Evolutionary conservation across 2,113 vertebrate species (phyloP).

Genomic region (Lates calcarifer): DNA sequence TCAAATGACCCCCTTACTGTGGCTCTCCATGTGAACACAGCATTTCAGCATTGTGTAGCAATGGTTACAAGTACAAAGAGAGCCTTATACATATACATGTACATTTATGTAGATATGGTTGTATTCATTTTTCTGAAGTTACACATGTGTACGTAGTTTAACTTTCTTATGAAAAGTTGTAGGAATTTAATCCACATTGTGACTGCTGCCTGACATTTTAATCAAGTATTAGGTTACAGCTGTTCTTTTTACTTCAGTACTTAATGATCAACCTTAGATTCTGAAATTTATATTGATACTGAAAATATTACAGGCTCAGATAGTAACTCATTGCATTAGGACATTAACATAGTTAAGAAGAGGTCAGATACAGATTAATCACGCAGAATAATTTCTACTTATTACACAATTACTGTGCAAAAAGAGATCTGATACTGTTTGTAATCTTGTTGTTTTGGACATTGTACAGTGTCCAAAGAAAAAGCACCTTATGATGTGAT

Average conservation of each 20-base stretch:
- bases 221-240: background rate
- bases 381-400: background rate
- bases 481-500: slow-evolving; percentile 65
- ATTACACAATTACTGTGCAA: background rate
- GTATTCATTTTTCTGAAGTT: slow-evolving; percentile 11
- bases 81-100: background rate
- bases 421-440: slow-evolving; percentile 9
- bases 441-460: slow-evolving; percentile 3
- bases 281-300: too few species aligned
- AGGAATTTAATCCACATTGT: background rate
- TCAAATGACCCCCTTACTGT: background rate
- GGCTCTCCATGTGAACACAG: slow-evolving; percentile 18
- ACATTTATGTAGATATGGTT: slow-evolving; percentile 37
- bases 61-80: slow-evolving; percentile 30
- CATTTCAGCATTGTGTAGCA: slow-evolving; percentile 13
- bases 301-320: slow-evolving; percentile 4
- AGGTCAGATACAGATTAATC: background rate
- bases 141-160: background rate
- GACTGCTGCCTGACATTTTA: slow-evolving; percentile 25
- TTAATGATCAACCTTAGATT: background rate
- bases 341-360: slow-evolving; percentile 3
- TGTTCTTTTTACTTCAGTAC: background rate
- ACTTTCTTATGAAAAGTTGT: slow-evolving; percentile 31
- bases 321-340: background rate
- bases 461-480: slow-evolving; percentile 19